Conservation (phyloP, 1,140 invertebrate species). For the Sitodiplosis mosellana region DNA sequence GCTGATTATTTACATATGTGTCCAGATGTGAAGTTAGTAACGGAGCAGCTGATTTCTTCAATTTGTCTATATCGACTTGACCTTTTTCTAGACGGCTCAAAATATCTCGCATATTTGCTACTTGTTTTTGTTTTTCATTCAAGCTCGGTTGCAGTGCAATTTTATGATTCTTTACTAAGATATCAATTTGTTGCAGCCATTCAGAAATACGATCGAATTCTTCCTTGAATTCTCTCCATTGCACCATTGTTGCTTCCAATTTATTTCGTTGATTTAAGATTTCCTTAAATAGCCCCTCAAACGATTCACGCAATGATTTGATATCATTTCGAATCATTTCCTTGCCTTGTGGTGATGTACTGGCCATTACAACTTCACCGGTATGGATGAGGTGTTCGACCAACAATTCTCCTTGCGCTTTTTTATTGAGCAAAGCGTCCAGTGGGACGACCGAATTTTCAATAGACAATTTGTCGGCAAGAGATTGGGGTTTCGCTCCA, state of each 20-base stretch:
- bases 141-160: constrained; percentile 62
- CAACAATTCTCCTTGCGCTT: constrained; percentile 74
- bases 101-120: constrained; percentile 60
- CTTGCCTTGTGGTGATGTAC: constrained; percentile 61
- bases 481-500: constrained; percentile 59
- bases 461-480: constrained; percentile 73
- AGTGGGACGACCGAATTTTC: constrained; percentile 74
- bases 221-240: constrained; percentile 81
- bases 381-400: constrained; percentile 72
- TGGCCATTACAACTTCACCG: constrained; percentile 66
- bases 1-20: constrained; percentile 77
- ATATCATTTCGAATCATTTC: constrained; percentile 69
- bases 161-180: constrained; percentile 78
- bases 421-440: constrained; percentile 69
- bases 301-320: constrained; percentile 61
- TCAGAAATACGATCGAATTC: constrained; percentile 80
- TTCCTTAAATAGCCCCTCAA: constrained; percentile 68
- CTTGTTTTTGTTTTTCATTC: constrained; percentile 70
- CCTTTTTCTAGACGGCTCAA: constrained; percentile 55
- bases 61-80: constrained; percentile 66
- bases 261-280: constrained; percentile 69
- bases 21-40: constrained; percentile 71
- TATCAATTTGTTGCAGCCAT: constrained; percentile 87
- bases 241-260: constrained; percentile 58
- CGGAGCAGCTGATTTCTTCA: constrained; percentile 56